Evolutionary conservation across 2,113 vertebrate genomes (phyloP).

Genomic region (Alexandromys fortis): DNA sequence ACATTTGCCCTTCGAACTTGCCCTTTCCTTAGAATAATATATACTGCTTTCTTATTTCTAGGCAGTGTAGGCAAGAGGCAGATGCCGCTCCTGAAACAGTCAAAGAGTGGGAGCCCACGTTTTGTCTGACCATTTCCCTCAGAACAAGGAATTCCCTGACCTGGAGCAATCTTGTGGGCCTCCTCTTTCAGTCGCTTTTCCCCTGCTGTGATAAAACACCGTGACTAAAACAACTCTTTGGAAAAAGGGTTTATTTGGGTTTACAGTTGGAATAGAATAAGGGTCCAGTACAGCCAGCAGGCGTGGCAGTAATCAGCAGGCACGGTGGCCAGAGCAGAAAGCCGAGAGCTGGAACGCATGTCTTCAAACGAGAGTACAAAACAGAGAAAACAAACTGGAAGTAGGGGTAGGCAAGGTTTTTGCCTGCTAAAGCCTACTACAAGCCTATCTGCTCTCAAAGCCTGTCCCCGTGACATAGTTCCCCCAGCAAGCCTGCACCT

Average conservation of each 20-base stretch:
- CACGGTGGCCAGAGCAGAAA: not conserved
- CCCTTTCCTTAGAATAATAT: constrained; percentile 64
- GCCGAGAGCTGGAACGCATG: not conserved
- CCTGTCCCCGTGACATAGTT: not conserved
- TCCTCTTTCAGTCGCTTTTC: not conserved
- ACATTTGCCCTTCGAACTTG: constrained; percentile 50
- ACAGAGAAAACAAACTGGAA: not conserved
- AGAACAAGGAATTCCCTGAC: not conserved
- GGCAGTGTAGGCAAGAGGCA: constrained; percentile 1
- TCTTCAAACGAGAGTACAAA: not conserved
- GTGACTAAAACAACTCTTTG: not conserved
- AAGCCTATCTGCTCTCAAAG: not conserved
- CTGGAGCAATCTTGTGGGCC: not conserved
- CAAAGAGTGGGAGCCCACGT: not conserved
- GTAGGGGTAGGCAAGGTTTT: not conserved
- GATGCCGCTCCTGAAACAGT: not conserved
- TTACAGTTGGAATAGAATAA: not conserved
- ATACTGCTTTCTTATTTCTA: constrained; percentile 50
- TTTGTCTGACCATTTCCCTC: constrained; percentile 35
- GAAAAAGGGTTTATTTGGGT: not conserved
- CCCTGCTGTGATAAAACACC: not conserved
- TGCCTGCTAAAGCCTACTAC: not conserved
- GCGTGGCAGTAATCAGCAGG: not conserved
- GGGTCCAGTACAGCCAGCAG: not conserved
- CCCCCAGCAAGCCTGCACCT: not conserved